Evolutionary conservation across 2,113 vertebrate genomes (phyloP).

Genomic region (Peromyscus californicus): DNA sequence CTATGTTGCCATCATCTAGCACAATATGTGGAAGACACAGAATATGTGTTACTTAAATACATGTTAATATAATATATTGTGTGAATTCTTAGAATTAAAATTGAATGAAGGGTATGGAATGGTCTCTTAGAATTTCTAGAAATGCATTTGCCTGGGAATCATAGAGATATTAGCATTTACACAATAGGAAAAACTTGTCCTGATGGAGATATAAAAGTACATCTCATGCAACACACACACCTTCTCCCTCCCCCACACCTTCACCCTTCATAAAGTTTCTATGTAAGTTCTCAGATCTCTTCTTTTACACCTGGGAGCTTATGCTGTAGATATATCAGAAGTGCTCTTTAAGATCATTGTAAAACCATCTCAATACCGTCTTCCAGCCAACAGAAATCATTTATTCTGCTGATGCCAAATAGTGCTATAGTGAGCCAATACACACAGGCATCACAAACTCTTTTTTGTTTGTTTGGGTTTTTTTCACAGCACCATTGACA

Average conservation of each 20-base stretch:
- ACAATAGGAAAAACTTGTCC: too few species aligned
- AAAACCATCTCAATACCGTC: neutral
- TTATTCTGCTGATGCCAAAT: neutral
- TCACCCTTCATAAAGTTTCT: too few species aligned
- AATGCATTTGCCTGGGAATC: fast-evolving
- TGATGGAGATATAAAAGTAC: neutral
- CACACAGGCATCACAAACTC: neutral
- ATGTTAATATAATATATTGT: neutral
- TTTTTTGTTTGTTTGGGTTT: neutral
- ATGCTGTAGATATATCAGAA: fast-evolving
- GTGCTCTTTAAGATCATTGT: neutral
- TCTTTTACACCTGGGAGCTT: neutral
- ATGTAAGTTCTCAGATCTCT: neutral
- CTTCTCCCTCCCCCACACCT: neutral
- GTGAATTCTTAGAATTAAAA: neutral
- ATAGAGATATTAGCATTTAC: neutral
- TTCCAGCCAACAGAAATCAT: fast-evolving
- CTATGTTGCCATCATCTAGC: neutral
- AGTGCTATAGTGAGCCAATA: neutral
- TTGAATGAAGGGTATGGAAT: neutral
- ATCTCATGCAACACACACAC: neutral
- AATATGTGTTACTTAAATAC: neutral
- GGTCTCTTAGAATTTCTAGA: neutral
- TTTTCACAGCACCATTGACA: neutral
- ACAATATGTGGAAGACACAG: neutral